phyloP scores from a whole-genome alignment of 2,113 vertebrate genomes.

The Crocuta crocuta region DNA sequence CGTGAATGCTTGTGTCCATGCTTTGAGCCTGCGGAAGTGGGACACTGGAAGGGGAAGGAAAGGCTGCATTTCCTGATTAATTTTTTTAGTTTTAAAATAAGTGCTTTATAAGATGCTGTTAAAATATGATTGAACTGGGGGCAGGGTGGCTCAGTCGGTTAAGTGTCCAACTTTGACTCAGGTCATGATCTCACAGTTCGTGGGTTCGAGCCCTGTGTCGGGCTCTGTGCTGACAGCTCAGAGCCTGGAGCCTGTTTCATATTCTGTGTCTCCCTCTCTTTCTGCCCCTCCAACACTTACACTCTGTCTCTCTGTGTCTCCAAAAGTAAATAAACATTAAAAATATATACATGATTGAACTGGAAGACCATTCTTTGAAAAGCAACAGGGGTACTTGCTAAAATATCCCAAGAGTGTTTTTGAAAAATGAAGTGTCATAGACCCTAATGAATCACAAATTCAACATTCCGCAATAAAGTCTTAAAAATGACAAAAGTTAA shows the following conservation, averaged over 20 bases:
- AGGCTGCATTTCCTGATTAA: neutral
- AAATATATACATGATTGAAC: too few species aligned
- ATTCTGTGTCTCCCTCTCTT: too few species aligned
- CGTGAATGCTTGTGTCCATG: neutral
- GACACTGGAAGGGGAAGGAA: neutral
- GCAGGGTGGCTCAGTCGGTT: too few species aligned
- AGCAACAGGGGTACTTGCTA: neutral
- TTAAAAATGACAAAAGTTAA: conserved; percentile 13
- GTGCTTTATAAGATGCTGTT: neutral
- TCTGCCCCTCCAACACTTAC: too few species aligned
- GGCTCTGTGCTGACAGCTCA: too few species aligned
- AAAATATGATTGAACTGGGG: neutral
- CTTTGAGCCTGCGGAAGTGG: neutral
- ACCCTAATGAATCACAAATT: neutral
- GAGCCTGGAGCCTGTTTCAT: too few species aligned
- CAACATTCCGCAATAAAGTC: neutral
- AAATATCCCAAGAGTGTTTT: neutral
- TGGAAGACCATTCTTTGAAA: conserved; percentile 22
- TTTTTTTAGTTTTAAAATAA: neutral
- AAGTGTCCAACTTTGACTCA: too few species aligned
- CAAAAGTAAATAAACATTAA: too few species aligned
- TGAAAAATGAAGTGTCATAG: neutral
- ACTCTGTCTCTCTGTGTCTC: too few species aligned
- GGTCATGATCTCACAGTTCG: too few species aligned
- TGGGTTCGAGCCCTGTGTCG: too few species aligned